Conservation (phyloP, 2,113 vertebrate species). For the Agelaius phoeniceus region DNA sequence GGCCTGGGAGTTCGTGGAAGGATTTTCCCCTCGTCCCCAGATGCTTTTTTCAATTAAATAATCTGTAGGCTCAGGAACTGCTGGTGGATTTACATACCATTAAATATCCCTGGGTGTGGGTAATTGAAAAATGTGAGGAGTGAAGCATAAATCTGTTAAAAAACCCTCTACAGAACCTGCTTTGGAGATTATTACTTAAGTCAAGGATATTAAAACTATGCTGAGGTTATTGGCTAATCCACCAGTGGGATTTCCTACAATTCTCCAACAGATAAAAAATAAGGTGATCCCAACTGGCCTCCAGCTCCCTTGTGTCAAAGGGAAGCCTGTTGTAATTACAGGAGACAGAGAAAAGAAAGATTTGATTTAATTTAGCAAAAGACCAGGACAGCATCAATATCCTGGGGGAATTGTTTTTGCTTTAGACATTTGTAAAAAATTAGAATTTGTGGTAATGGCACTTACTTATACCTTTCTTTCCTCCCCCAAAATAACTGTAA, state of each 20-base stretch:
- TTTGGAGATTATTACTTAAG: constrained; percentile 10
- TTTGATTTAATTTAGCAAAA: not conserved
- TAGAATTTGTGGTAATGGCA: not conserved
- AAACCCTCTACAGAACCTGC: not conserved
- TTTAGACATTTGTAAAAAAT: not conserved
- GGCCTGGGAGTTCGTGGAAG: not conserved
- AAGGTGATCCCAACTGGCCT: not conserved
- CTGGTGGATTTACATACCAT: not conserved
- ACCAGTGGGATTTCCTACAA: not conserved
- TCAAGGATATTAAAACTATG: not conserved
- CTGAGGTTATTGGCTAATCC: not conserved
- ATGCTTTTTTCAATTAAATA: not conserved
- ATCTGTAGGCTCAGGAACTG: not conserved
- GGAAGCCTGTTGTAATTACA: not conserved
- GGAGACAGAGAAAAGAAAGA: not conserved
- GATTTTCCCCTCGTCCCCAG: not conserved
- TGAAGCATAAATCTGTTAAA: not conserved
- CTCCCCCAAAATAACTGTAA: constrained; percentile 8
- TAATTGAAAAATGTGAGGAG: not conserved
- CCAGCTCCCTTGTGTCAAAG: not conserved
- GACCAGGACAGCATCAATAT: not conserved
- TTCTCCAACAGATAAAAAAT: constrained; percentile 1
- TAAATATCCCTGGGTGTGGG: not conserved
- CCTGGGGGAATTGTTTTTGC: not conserved
- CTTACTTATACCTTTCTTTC: constrained; percentile 23